Evolutionary conservation across 2,113 vertebrate species (phyloP).

Genomic region (Cichladusa arquata): DNA sequence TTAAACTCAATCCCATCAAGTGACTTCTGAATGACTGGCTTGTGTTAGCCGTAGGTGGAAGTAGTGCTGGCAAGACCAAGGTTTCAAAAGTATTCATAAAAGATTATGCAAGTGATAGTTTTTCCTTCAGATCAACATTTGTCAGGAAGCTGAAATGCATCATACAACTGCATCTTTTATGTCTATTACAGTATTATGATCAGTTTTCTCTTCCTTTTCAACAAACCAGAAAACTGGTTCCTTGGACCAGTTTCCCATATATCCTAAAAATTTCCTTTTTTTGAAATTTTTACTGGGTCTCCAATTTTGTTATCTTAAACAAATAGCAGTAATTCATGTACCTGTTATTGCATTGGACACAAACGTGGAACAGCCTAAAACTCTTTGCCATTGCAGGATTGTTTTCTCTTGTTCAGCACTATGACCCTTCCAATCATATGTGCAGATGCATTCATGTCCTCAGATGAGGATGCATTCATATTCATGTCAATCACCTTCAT

Average conservation of each 20-base stretch:
- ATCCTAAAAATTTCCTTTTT: not conserved
- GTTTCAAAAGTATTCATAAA: not conserved
- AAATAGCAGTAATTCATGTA: not conserved
- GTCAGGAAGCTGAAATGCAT: not conserved
- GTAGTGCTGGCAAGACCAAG: not conserved
- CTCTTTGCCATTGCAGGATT: not conserved
- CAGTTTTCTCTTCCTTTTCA: not conserved
- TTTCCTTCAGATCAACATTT: not conserved
- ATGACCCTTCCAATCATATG: not conserved
- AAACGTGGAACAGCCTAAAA: not conserved
- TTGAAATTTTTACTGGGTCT: not conserved
- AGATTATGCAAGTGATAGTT: not conserved
- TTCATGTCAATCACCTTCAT: not conserved
- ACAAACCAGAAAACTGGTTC: not conserved
- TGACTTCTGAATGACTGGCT: not conserved
- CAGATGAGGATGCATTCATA: not conserved
- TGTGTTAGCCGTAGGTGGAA: not conserved
- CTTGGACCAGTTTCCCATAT: not conserved
- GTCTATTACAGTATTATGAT: not conserved
- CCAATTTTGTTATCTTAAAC: not conserved
- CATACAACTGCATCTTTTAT: not conserved
- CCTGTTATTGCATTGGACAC: not conserved
- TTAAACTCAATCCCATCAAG: not conserved
- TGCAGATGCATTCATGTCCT: not conserved
- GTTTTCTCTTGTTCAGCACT: not conserved